phyloP scores from a whole-genome alignment of 1,140 invertebrate genomes.

The Meteorus sp. region DNA sequence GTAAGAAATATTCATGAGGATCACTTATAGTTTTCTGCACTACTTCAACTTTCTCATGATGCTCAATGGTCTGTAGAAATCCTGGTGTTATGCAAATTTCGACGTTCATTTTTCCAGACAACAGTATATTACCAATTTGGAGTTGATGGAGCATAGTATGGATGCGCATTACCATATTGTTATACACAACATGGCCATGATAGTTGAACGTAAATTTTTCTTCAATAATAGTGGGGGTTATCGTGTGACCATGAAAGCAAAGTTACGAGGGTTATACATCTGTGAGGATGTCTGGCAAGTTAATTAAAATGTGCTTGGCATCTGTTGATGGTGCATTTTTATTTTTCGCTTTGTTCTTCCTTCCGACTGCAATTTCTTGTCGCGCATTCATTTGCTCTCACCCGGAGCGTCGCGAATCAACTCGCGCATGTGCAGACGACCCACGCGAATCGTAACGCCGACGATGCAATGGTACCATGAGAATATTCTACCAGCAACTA shows the following conservation, averaged over 20 bases:
- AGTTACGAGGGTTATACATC: constrained; percentile 48
- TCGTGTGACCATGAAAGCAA: constrained; percentile 45
- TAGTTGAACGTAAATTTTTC: no score
- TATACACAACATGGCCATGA: no score
- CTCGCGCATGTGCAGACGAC: constrained; percentile 4
- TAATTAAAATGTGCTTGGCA: constrained; percentile 56
- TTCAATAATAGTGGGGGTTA: constrained; percentile 37
- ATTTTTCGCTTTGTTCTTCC: constrained; percentile 6
- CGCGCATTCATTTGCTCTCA: constrained; percentile 31
- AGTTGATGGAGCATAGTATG: no score
- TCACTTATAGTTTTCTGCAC: neutral
- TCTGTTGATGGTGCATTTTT: constrained; percentile 33
- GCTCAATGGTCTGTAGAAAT: no score
- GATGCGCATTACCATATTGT: no score
- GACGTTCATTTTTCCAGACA: no score
- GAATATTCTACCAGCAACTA: constrained; percentile 11
- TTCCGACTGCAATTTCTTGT: constrained; percentile 21
- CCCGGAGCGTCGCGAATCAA: neutral
- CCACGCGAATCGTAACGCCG: neutral
- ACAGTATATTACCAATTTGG: no score
- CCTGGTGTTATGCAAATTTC: no score
- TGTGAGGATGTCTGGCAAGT: constrained; percentile 51
- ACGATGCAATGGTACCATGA: constrained; percentile 11
- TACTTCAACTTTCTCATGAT: neutral
- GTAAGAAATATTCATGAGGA: neutral